Evolutionary conservation across 2,113 vertebrate species (phyloP).

Genomic region (Actenoides lindsayi): DNA sequence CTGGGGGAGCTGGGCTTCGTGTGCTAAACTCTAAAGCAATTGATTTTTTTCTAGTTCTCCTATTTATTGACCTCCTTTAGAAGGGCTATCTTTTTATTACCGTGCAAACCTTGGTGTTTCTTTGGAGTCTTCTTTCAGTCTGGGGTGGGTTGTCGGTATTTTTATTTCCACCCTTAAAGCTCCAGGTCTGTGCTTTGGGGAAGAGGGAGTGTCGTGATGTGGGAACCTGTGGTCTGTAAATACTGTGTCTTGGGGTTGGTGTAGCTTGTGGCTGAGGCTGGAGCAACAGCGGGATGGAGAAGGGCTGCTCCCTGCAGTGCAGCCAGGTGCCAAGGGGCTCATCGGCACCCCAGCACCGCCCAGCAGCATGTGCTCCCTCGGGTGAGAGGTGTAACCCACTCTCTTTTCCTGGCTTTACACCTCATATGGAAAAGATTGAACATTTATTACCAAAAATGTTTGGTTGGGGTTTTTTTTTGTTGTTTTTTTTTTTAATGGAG

Average conservation of each 20-base stretch:
- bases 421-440: slow-evolving; percentile 57
- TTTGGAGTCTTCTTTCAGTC: background rate
- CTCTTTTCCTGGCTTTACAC: background rate
- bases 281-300: background rate
- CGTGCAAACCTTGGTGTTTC: slow-evolving; percentile 57
- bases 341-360: accelerated
- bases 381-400: background rate
- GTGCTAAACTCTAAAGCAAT: slow-evolving; percentile 76
- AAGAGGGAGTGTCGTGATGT: slow-evolving; percentile 33
- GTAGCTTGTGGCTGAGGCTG: slow-evolving; percentile 32
- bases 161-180: slow-evolving; percentile 47
- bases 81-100: slow-evolving; percentile 85
- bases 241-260: slow-evolving; percentile 65
- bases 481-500: slow-evolving; percentile 38
- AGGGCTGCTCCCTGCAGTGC: background rate
- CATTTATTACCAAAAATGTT: slow-evolving; percentile 77
- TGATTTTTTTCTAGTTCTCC: slow-evolving; percentile 77
- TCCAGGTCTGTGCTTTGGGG: slow-evolving; percentile 44
- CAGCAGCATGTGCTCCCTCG: background rate
- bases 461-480: slow-evolving; percentile 24
- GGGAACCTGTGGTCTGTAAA: slow-evolving; percentile 68
- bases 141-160: slow-evolving; percentile 14
- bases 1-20: background rate
- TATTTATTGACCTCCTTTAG: slow-evolving; percentile 79
- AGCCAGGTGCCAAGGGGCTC: background rate